phyloP scores from a whole-genome alignment of 2,113 vertebrate genomes.

The Syrmaticus mikado region DNA sequence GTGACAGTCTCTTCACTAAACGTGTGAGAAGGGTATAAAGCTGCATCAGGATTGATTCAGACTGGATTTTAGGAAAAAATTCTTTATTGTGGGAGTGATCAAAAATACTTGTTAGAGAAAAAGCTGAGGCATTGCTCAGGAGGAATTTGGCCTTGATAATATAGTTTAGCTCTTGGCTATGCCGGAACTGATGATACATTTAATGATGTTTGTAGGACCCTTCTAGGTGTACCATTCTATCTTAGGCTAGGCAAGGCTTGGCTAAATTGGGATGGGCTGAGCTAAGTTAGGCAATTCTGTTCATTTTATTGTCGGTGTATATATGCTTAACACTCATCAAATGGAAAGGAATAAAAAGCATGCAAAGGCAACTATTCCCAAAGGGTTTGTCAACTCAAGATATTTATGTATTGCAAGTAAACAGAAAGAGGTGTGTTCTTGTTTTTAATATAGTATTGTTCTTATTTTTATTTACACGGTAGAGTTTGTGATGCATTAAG shows the following conservation, averaged over 20 bases:
- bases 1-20: neutral
- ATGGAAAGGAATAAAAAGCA: neutral
- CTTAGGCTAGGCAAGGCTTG: neutral
- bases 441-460: neutral
- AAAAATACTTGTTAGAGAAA: neutral
- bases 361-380: fast-evolving
- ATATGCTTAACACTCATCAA: neutral
- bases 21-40: neutral
- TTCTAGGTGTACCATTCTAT: neutral
- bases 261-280: no score
- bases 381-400: neutral
- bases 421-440: neutral
- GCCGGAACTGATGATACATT: neutral
- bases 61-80: neutral
- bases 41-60: neutral
- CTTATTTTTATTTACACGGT: neutral
- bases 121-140: neutral
- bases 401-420: neutral
- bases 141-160: neutral
- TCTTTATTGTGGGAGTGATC: neutral
- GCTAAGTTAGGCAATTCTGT: neutral
- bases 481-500: neutral
- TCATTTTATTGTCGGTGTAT: neutral
- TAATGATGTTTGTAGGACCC: neutral
- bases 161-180: neutral